Evolutionary conservation across 1,140 invertebrate genomes (phyloP).

Genomic region (Heliconius melpomene): DNA sequence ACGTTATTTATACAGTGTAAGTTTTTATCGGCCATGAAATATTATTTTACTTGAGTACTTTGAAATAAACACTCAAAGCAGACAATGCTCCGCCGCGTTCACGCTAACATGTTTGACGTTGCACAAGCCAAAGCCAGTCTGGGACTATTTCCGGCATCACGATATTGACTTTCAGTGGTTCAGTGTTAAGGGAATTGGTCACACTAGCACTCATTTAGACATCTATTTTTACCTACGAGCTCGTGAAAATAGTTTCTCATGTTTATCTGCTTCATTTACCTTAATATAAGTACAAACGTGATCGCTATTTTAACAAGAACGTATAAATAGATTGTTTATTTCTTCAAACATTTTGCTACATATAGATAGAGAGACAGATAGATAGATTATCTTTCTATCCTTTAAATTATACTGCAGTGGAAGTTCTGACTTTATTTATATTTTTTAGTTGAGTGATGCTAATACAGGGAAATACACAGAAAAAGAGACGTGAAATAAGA

Average conservation of each 20-base stretch:
- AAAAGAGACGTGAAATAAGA: too few species aligned
- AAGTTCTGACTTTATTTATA: too few species aligned
- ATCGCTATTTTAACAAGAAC: background rate
- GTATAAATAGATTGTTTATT: background rate
- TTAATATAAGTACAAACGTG: background rate
- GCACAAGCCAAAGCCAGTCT: conserved; percentile 21
- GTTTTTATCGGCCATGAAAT: conserved; percentile 22
- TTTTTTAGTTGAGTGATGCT: too few species aligned
- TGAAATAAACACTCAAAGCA: conserved; percentile 19
- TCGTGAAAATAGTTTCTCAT: background rate
- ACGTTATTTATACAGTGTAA: background rate
- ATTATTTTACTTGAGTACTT: conserved; percentile 17
- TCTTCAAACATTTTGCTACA: background rate
- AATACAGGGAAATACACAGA: too few species aligned
- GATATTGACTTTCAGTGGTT: conserved; percentile 39
- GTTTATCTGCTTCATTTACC: background rate
- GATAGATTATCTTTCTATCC: too few species aligned
- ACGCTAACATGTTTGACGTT: conserved; percentile 9
- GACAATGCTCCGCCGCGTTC: conserved; percentile 6
- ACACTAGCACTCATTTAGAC: conserved; percentile 19
- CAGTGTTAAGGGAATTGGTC: conserved; percentile 20
- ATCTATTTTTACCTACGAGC: conserved; percentile 13
- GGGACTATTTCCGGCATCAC: conserved; percentile 37
- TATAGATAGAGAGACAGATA: too few species aligned
- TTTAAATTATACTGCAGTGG: too few species aligned